Conservation (phyloP, 2,113 vertebrate species). For the Aphyosemion australe region DNA sequence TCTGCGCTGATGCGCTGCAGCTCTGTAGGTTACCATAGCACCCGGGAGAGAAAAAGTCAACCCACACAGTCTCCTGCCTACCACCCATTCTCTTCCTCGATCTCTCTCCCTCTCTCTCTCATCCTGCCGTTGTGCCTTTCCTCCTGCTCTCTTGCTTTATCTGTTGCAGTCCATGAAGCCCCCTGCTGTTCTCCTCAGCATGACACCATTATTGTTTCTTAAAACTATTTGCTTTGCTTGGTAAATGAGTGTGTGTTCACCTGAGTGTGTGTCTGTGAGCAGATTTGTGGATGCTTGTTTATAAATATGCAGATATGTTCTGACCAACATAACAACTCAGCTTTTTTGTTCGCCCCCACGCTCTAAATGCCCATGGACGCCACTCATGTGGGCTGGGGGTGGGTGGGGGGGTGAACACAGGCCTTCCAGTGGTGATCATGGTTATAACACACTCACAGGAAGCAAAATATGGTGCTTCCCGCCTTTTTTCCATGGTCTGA, state of each 20-base stretch:
- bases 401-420: too few species aligned
- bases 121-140: slow-evolving; percentile 27
- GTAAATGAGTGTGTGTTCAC: slow-evolving; percentile 9
- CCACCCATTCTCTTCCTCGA: slow-evolving; percentile 47
- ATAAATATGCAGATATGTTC: slow-evolving; percentile 71
- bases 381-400: slow-evolving; percentile 21
- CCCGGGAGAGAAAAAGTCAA: slow-evolving; percentile 61
- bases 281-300: slow-evolving; percentile 36
- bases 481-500: not conserved
- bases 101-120: slow-evolving; percentile 14
- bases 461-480: too few species aligned
- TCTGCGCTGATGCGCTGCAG: slow-evolving; percentile 45
- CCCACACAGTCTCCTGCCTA: slow-evolving; percentile 68
- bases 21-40: slow-evolving; percentile 71
- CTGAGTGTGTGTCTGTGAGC: slow-evolving; percentile 3
- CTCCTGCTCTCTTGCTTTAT: slow-evolving; percentile 32
- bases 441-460: not conserved
- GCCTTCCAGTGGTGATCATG: slow-evolving; percentile 23
- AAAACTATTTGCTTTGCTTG: slow-evolving; percentile 1
- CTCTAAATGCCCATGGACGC: slow-evolving; percentile 59
- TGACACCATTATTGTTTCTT: not conserved
- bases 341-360: slow-evolving; percentile 65
- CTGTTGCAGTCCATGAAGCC: slow-evolving; percentile 1
- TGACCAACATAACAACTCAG: slow-evolving; percentile 57
- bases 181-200: slow-evolving; percentile 13